Evolutionary conservation across 2,797 vertebrate genomes (phyloP).

Genomic region (Pipistrellus nathusii): DNA sequence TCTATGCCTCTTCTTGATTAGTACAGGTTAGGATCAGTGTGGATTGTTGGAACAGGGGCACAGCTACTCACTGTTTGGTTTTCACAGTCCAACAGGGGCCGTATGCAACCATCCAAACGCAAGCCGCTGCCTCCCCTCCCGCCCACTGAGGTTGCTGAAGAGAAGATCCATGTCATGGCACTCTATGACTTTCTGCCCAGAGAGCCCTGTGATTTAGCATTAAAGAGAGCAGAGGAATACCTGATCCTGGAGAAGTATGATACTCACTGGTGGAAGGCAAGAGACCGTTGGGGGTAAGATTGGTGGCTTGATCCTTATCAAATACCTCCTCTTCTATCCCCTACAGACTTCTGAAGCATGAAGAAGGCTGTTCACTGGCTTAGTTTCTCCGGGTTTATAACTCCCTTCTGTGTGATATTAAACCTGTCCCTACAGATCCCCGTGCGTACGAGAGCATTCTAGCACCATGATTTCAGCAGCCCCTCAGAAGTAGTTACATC

Average conservation of each 20-base stretch:
- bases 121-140: conserved; percentile 91
- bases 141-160: conserved; percentile 65
- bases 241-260: conserved; percentile 91
- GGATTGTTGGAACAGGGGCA: not conserved
- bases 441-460: not conserved
- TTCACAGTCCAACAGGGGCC: conserved; percentile 84
- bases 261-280: conserved; percentile 93
- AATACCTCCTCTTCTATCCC: not conserved
- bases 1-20: not conserved
- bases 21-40: not conserved
- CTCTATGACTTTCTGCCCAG: conserved; percentile 92
- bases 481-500: not conserved
- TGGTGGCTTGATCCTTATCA: not conserved
- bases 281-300: conserved; percentile 91
- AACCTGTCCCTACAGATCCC: accelerated
- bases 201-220: conserved; percentile 89
- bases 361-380: not conserved
- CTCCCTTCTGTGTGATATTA: not conserved
- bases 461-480: not conserved
- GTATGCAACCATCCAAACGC: conserved; percentile 82
- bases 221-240: conserved; percentile 92
- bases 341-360: not conserved
- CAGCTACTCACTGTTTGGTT: not conserved
- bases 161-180: conserved; percentile 88
- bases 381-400: not conserved